Base-by-base conservation (phyloP, 2,113 vertebrate species). In the Ictalurus punctatus region DNA sequence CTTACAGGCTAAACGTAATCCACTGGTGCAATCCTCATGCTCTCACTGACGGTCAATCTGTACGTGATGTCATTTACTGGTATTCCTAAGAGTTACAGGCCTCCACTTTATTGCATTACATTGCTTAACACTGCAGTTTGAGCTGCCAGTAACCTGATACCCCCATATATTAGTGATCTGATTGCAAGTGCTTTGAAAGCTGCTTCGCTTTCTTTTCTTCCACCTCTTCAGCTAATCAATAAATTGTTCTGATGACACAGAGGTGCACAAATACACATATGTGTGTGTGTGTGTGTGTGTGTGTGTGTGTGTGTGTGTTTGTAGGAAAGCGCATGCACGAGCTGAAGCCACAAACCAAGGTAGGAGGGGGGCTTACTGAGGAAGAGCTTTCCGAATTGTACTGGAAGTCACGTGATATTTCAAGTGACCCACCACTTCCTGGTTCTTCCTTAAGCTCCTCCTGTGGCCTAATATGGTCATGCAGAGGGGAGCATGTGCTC, bases 391-490 rank as follows among this genome's bases (percentile, higher is more conserved):
- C 61, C 2, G 84, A 76, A 90, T 48, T 81, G 40, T 90, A 58
- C 89, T 90, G 87, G 91, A 89, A 91, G 78, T 89, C 91, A 88
- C 79, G 63, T 91, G 91, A 88, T 80, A 34, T n/a, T 78, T 90
- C 87, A 86, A 86, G 86, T 84, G 89, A 79, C 87, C 87, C 89
- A 71, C 84, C 78, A 81, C 87, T 91, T 91, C 91, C 91, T 90
- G 84, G 84, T 89, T 87, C 83, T 56, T 23, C 6, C 14, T 3
- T 34, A 67, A 88, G 74, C 81, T 73, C 91, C 74, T 40, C 89
- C 91, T 82, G 58, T 81, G 79, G 37, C 89, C 91, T 85, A 74
- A 89, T 90, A 88, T 91, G 91, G 91, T 88, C 89, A 90, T 90
- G 89, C 84, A 90, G 90, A 91, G 61, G 23, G 79, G 79, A 4